phyloP scores from a whole-genome alignment of 2,888 invertebrate species.

The Aleiodes testaceus region DNA sequence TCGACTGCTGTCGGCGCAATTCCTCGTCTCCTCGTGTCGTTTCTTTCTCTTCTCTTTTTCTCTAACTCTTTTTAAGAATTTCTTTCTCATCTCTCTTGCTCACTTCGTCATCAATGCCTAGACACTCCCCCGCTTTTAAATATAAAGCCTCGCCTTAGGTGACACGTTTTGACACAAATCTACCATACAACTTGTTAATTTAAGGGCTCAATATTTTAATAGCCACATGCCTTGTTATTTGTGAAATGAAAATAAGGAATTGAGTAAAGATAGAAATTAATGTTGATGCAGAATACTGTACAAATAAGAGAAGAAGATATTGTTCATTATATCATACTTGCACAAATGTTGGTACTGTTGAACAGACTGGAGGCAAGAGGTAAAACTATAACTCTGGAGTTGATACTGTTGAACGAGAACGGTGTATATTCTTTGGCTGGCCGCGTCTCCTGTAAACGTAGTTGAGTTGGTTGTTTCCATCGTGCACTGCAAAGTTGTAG shows the following conservation, averaged over 20 bases:
- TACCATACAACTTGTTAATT: background rate
- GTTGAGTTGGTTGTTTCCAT: conserved; percentile 56
- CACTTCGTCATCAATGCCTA: conserved; percentile 31
- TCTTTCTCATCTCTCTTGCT: conserved; percentile 46
- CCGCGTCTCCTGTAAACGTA: conserved; percentile 47
- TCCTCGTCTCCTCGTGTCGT: conserved; percentile 47
- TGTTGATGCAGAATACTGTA: too few relatives aligned
- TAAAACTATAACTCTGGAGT: conserved; percentile 44
- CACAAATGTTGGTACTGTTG: conserved; percentile 18
- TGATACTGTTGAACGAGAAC: conserved; percentile 40
- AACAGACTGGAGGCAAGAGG: background rate
- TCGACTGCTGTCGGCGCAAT: conserved; percentile 59
- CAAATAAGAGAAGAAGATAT: too few relatives aligned
- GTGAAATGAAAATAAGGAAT: too few relatives aligned
- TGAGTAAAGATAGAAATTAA: too few relatives aligned
- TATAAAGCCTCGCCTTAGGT: conserved; percentile 12
- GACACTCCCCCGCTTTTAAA: conserved; percentile 35
- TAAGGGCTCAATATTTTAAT: too few relatives aligned
- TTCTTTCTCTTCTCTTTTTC: conserved; percentile 16
- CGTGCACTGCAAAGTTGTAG: conserved; percentile 21
- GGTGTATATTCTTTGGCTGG: background rate
- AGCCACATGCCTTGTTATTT: too few relatives aligned
- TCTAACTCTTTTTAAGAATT: conserved; percentile 44
- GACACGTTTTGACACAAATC: conserved; percentile 22
- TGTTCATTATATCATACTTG: conserved; percentile 18